Conservation (phyloP, 2,797 vertebrate genomes). For the Enteromius mattozi region DNA sequence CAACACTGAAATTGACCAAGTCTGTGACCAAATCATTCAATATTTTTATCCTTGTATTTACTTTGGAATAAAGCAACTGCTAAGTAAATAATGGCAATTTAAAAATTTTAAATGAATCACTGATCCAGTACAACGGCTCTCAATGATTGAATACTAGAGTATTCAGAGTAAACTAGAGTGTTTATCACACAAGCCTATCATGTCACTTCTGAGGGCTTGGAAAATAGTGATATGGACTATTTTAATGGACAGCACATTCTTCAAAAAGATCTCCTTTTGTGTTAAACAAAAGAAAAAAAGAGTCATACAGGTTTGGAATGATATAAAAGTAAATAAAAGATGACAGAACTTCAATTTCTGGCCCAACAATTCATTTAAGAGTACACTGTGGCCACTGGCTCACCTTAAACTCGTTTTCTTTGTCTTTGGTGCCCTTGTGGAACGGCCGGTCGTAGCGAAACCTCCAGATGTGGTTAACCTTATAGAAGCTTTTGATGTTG, state of each 20-base stretch:
- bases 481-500: conserved; percentile 99
- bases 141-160: neutral
- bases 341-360: neutral
- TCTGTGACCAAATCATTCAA: neutral
- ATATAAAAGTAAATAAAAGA: neutral
- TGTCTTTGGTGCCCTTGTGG: conserved; percentile 98
- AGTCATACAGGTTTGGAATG: neutral
- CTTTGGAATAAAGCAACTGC: neutral
- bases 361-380: neutral
- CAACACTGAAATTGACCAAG: neutral
- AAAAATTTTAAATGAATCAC: neutral
- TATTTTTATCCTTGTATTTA: neutral
- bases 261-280: neutral
- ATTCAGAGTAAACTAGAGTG: too few relatives aligned
- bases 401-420: conserved; percentile 99
- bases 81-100: neutral
- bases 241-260: neutral
- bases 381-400: neutral
- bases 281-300: neutral
- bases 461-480: conserved; percentile 98
- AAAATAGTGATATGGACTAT: neutral
- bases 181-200: neutral
- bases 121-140: neutral
- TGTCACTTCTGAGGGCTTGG: neutral
- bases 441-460: conserved; percentile 94